Evolutionary conservation across 1,140 invertebrate genomes (phyloP), one percentile per base, ranked within the genome.

Genomic region (Chelonus insularis): DNA sequence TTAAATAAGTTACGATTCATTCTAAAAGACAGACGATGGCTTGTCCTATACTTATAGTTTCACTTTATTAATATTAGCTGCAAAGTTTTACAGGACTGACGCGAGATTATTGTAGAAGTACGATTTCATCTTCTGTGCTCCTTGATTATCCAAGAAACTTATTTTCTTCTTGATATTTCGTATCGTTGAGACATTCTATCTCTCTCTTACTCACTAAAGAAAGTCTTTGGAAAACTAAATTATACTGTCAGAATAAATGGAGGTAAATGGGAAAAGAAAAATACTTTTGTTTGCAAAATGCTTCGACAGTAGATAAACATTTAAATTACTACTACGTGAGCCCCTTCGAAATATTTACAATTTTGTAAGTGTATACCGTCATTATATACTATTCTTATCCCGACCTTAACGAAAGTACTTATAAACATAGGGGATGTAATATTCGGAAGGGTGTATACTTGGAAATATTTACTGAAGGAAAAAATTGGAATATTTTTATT

Each of bases 11-110:
- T 58, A 58, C 9, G 16, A 47, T 47, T 12, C 39, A 32, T 5
- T 14, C 25, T 20, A 20, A 48, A 58, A 29, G 41, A 29, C 21
- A 20, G 55, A 48, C 43, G 41, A 25, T 20, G 29, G 48, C 43
- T 58, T 20, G 29, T 45, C 39, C 23, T 11, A n/a, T n/a, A 23
- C 12, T 58, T 58, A 48, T 43, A 56, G 25, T 36, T 36, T 23
- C 41, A 18, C 16, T 34, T 47, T 58, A 37, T 58, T 58, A 47
- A 58, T 56, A 56, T 56, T 56, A 56, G 37, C 39, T 56, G 37
- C 5, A 43, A 56, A 56, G 37, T 56, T 56, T 56, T n/a, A 25
- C 54, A 29, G 37, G 32, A n/a, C 54, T 20, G 54, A 56, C 37
- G 37, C 21, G 23, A 56, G 39, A 56, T 56, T 56, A 56, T 56